Conservation (phyloP, 2,113 vertebrate species). For the Neodon shergylaensis region DNA sequence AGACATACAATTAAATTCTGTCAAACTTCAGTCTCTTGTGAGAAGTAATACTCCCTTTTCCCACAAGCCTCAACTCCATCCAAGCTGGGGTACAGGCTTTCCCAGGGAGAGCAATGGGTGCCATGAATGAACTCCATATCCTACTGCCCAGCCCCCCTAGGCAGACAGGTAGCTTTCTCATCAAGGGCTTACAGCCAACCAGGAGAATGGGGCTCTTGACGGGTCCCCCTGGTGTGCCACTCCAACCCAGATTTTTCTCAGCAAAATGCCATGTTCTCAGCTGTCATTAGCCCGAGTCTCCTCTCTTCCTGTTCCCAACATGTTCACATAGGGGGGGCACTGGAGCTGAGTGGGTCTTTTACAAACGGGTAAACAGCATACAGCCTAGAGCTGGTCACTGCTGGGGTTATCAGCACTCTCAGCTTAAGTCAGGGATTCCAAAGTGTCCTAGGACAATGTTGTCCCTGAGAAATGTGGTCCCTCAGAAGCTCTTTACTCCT, state of each 20-base stretch:
- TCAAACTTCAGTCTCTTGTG: conserved; percentile 50
- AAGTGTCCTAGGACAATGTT: conserved; percentile 37
- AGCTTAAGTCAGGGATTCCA: conserved; percentile 46
- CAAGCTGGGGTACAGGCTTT: conserved; percentile 51
- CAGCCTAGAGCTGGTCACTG: background rate
- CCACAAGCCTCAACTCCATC: conserved; percentile 54
- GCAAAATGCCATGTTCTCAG: conserved; percentile 8
- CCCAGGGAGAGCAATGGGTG: background rate
- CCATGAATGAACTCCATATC: conserved; percentile 26
- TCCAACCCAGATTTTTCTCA: conserved; percentile 9
- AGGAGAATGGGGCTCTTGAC: background rate
- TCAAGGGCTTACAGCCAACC: background rate
- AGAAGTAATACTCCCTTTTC: conserved; percentile 47
- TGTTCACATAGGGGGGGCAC: background rate
- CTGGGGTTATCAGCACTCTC: background rate
- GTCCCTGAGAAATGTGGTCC: conserved; percentile 1
- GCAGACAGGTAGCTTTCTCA: conserved; percentile 10
- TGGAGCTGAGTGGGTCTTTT: background rate
- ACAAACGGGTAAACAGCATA: conserved; percentile 24
- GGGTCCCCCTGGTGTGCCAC: background rate
- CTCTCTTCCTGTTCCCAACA: background rate
- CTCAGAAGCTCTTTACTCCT: background rate
- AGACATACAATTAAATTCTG: conserved; percentile 72
- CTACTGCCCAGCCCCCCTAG: background rate
- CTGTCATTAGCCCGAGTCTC: background rate